Conservation (phyloP, 2,888 invertebrate genomes). For the Tetramorium bicarinatum region DNA sequence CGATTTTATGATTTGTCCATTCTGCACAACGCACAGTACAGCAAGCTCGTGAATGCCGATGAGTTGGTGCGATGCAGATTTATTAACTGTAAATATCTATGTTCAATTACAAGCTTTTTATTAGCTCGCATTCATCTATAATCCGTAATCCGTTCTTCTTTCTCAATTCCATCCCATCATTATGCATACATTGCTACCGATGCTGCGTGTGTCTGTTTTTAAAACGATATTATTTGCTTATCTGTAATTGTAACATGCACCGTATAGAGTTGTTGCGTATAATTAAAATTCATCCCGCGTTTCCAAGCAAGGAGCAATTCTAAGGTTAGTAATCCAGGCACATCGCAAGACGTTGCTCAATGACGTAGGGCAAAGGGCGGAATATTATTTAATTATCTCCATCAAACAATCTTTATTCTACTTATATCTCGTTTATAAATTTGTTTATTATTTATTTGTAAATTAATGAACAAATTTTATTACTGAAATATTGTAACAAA, state of each 20-base stretch:
- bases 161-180: background rate
- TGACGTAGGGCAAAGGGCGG: constrained; percentile 11
- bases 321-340: constrained; percentile 43
- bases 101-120: background rate
- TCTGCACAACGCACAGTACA: background rate
- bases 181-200: constrained; percentile 6
- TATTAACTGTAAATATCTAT: constrained; percentile 8
- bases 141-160: constrained; percentile 1
- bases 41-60: background rate
- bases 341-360: constrained; percentile 7
- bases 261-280: background rate
- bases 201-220: constrained; percentile 20
- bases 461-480: background rate
- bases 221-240: constrained; percentile 44
- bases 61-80: background rate
- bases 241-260: constrained; percentile 21
- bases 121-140: background rate
- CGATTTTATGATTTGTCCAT: background rate
- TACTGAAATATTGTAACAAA: constrained; percentile 2
- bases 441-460: background rate
- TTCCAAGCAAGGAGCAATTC: constrained; percentile 32
- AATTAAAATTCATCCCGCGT: constrained; percentile 48
- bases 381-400: constrained; percentile 39
- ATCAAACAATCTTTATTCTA: background rate
- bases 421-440: background rate